Base-by-base conservation (phyloP, 2,113 vertebrate species). In the Symphodus melops region DNA sequence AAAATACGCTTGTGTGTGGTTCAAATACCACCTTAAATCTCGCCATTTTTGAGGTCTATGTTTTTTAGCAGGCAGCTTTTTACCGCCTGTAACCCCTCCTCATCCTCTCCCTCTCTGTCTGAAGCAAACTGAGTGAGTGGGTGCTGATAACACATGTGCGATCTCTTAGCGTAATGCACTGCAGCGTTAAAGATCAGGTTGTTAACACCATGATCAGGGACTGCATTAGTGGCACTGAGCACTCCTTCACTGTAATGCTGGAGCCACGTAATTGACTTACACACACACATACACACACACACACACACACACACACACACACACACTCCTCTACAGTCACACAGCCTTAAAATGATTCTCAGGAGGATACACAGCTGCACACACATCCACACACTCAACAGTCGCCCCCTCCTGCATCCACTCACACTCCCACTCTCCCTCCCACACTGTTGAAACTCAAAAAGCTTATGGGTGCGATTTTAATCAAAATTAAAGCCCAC, bases 191-290 rank as follows among this genome's bases (percentile, higher is more conserved):
- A 92, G 88, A 88, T 89, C 90, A 85, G 86, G 66, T 77, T 90
- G 90, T 92, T 91, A 91, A 93, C 89, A 86, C 75, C 9, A 67
- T 85, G 86, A 91, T 92, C 88, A 82, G 81, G 85, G 82, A 90
- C 83, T 92, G 84, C 92, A 93, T 93, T 91, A 93, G 89, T 80
- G 79, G 77, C 86, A 86, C 74, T 46, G 77, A 72, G 80, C 69
- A 68, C 84, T 89, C 67, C 84, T 89, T 88, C 69, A 86, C 86
- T 87, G 74, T 75, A 83, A 71, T 68, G 81, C 79, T 83, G 81
- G 72, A 78, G 88, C 64, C 73, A 78, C 86, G 90, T 88, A 88
- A 90, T 88, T 86, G 86, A 91, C 79, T 86, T 75, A 75, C 79
- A 71, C 52, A 52, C 61, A 51, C 51, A 82, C 68, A 65, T 52